Base-by-base conservation (phyloP, 2,888 invertebrate genomes). In the Neoscelio sp. region DNA sequence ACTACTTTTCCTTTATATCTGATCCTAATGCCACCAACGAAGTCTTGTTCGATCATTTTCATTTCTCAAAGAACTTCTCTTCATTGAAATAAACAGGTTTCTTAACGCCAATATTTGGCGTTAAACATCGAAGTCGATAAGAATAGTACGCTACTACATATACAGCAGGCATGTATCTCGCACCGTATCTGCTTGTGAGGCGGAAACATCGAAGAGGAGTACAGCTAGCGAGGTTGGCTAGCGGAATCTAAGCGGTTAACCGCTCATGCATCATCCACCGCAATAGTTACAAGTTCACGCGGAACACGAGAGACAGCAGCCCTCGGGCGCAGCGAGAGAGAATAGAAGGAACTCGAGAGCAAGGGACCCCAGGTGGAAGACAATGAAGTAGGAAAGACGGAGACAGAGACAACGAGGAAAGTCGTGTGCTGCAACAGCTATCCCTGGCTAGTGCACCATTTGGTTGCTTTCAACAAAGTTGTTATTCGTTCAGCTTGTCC, bases 211-310 rank as follows among this genome's bases (percentile, higher is more conserved):
- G 80, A 81, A 81, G 80, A 64, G 74, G 65, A 52, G 44, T 50
- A 54, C 33, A 42, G 60, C 64, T 44, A 42, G 60, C 28, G 48
- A 76, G 80, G 80, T 46, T 68, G 80, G 78, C 60, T 77, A 77
- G 70, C 70, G 83, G 82, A 82, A 82, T 79, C 81, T 74, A 78
- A 80, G 84, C 80, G 85, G 86, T 85, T 84, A 85, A 85, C 86
- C 86, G 82, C 84, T 82, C 85, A 84, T 85, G 85, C 84, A 85
- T 85, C 86, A 85, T 85, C 84, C 84, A 83, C 85, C 85, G 82
- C 86, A 85, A 85, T 83, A 84, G 85, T 82, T 85, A 81, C 84
- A 83, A 84, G 82, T 85, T 85, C 81, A 82, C 80, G 80, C 81
- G 74, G 80, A 81, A 81, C 73, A 71, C 58, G 75, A 78, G 70